phyloP scores from a whole-genome alignment of 2,113 vertebrate genomes.

The Taxidea taxus region DNA sequence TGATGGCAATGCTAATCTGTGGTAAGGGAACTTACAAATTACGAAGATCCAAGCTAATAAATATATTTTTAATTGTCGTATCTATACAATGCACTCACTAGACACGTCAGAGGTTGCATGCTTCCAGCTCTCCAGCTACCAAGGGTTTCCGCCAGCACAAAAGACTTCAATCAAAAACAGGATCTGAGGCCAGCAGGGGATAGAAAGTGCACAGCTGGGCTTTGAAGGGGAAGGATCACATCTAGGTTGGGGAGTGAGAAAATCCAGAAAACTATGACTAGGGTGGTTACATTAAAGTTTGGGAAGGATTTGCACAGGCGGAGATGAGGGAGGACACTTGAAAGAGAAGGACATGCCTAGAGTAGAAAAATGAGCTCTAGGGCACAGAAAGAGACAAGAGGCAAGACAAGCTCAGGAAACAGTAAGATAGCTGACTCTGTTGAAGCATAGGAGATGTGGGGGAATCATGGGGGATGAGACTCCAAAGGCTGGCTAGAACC shows the following conservation, averaged over 20 bases:
- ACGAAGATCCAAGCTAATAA: neutral
- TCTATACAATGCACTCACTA: neutral
- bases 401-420: neutral
- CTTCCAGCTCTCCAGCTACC: neutral
- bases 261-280: neutral
- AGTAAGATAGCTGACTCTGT: neutral
- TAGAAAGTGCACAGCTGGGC: neutral
- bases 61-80: neutral
- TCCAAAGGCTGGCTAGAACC: neutral
- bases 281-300: neutral
- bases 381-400: neutral
- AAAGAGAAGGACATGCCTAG: neutral
- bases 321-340: neutral
- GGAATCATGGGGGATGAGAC: neutral
- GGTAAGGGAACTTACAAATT: neutral
- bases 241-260: neutral
- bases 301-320: neutral
- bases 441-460: neutral
- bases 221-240: neutral
- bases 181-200: neutral
- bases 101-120: neutral
- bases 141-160: neutral
- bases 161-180: neutral
- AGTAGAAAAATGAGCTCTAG: neutral
- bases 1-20: neutral